Evolutionary conservation across 2,797 vertebrate genomes (phyloP).

Genomic region (Nyctalus aviator): DNA sequence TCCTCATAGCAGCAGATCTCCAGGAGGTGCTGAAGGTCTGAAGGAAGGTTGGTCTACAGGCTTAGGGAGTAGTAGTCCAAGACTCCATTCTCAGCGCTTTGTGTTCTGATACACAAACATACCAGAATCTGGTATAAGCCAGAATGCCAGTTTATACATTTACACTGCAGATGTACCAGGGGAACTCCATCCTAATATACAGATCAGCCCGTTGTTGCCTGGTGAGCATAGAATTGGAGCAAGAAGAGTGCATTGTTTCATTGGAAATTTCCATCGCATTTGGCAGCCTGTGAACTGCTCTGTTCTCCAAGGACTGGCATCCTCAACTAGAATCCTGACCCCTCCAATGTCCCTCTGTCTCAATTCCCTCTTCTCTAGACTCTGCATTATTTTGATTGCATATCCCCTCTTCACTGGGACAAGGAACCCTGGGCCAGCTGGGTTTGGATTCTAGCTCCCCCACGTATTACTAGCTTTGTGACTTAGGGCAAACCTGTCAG

Average conservation of each 20-base stretch:
- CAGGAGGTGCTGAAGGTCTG: background rate
- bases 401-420: background rate
- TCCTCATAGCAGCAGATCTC: background rate
- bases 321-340: background rate
- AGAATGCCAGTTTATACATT: background rate
- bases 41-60: background rate
- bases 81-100: background rate
- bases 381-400: background rate
- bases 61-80: background rate
- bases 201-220: background rate
- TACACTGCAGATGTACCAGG: background rate
- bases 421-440: background rate
- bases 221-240: background rate
- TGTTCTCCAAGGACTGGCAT: background rate
- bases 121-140: background rate
- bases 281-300: background rate
- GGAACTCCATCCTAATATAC: background rate
- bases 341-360: background rate
- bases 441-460: background rate
- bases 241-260: background rate
- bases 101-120: background rate
- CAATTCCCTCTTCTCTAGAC: background rate
- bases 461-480: background rate
- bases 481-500: background rate
- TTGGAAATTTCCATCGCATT: background rate